Evolutionary conservation across 2,888 invertebrate species (phyloP).

Genomic region (Eubasilissa splendida): DNA sequence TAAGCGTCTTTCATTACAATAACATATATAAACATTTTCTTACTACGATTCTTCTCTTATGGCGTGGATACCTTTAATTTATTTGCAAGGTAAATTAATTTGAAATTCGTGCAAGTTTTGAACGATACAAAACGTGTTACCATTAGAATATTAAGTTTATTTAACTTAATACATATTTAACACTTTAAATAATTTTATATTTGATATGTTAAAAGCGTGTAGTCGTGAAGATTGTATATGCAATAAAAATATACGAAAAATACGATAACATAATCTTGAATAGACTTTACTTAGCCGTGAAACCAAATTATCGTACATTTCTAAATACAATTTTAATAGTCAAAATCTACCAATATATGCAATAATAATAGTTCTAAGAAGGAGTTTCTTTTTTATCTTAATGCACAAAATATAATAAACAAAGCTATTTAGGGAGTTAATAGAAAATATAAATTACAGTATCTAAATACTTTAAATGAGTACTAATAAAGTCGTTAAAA

Average conservation of each 20-base stretch:
- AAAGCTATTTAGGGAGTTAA: conserved; percentile 7
- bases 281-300: not conserved
- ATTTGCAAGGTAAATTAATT: too few relatives aligned
- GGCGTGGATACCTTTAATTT: too few relatives aligned
- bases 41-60: too few relatives aligned
- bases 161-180: too few relatives aligned
- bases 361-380: conserved; percentile 8
- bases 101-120: too few relatives aligned
- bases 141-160: too few relatives aligned
- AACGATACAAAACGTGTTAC: too few relatives aligned
- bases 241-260: conserved; percentile 1
- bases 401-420: conserved; percentile 14
- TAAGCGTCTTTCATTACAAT: too few relatives aligned
- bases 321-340: not conserved
- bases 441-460: conserved; percentile 19
- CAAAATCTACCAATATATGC: not conserved
- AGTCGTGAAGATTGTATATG: not conserved
- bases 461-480: conserved; percentile 11
- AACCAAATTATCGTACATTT: not conserved
- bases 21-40: too few relatives aligned
- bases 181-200: too few relatives aligned
- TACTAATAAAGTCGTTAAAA: conserved; percentile 24
- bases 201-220: too few relatives aligned
- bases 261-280: not conserved
- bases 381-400: not conserved